Conservation (phyloP, 2,113 vertebrate species). For the Pygoscelis adeliae region DNA sequence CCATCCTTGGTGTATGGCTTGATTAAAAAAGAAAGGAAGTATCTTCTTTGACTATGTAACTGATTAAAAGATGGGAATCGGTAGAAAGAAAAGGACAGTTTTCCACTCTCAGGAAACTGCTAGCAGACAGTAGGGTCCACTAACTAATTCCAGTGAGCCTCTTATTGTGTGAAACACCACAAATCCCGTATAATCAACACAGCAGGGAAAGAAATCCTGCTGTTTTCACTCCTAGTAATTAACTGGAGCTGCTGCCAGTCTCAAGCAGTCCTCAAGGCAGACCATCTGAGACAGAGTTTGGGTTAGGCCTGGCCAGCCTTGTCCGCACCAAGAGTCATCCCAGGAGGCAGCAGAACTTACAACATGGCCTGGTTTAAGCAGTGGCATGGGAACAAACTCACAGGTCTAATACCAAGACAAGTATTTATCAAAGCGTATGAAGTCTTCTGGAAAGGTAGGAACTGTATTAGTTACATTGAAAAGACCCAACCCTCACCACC, state of each 20-base stretch:
- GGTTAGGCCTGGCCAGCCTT: neutral
- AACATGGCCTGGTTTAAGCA: neutral
- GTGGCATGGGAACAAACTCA: neutral
- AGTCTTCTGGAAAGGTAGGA: neutral
- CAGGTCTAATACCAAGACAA: neutral
- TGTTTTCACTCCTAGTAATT: neutral
- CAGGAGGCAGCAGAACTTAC: neutral
- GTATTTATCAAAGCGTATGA: neutral
- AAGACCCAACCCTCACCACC: fast-evolving
- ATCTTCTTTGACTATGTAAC: neutral
- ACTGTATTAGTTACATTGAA: neutral
- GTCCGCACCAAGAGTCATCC: neutral
- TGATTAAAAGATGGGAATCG: neutral
- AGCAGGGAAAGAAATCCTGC: neutral
- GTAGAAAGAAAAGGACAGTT: neutral
- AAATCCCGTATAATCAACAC: neutral
- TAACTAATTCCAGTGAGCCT: neutral
- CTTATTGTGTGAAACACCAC: neutral
- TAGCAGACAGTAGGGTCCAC: neutral
- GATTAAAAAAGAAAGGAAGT: neutral
- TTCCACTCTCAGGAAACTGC: neutral
- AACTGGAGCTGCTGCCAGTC: neutral
- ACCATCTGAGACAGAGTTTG: neutral
- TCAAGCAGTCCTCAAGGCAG: neutral
- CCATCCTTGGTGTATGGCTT: neutral